phyloP scores from a whole-genome alignment of 2,113 vertebrate species.

The Collichthys lucidus region DNA sequence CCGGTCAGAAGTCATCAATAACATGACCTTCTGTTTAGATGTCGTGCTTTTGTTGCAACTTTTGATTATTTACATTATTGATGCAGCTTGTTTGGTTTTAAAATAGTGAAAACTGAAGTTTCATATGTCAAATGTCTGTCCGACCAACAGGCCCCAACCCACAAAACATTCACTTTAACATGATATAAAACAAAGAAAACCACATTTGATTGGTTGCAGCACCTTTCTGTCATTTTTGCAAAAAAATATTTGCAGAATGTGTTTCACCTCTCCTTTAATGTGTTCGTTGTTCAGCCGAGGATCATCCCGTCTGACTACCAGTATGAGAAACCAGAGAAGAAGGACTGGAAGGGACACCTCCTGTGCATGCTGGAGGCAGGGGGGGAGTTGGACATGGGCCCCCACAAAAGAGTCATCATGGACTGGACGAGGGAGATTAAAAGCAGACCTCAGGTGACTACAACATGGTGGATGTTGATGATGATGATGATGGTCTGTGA shows the following conservation, averaged over 20 bases:
- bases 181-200: neutral
- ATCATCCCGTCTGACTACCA: slow-evolving; percentile 55
- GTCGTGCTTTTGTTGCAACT: neutral
- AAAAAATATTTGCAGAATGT: too few relatives aligned
- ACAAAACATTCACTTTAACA: neutral
- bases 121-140: neutral
- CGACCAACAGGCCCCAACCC: neutral
- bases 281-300: slow-evolving; percentile 59
- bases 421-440: slow-evolving; percentile 78
- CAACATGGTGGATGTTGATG: accelerated
- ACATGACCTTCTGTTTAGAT: neutral
- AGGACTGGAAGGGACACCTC: slow-evolving; percentile 76
- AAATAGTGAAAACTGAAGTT: neutral
- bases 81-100: neutral
- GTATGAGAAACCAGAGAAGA: slow-evolving; percentile 64
- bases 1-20: neutral
- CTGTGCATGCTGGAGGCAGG: slow-evolving; percentile 75
- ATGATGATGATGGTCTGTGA: neutral
- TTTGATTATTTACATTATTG: neutral
- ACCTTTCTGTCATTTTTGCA: neutral
- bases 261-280: neutral
- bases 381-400: slow-evolving; percentile 77
- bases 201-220: too few relatives aligned
- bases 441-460: slow-evolving; percentile 74
- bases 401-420: slow-evolving; percentile 78